A percentile compares a stretch with the other conserved stretches of the same genome.
phyloP scores from a whole-genome alignment of 2,888 invertebrate species.

The Steinernema carpocapsae region DNA sequence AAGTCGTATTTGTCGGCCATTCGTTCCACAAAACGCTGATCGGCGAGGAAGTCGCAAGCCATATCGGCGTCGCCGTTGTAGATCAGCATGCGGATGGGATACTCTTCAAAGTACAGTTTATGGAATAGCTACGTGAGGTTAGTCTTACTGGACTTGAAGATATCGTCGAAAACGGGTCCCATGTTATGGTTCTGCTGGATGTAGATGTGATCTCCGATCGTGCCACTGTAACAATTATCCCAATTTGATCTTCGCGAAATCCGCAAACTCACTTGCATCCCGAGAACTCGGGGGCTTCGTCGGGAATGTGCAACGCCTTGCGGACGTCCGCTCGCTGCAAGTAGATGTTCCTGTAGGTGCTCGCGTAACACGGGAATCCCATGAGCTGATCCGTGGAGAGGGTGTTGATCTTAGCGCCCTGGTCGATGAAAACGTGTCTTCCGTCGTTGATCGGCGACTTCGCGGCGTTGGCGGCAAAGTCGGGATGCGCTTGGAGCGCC shows the following conservation, averaged over 20 bases:
- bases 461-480: not conserved
- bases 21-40: slow-evolving; percentile 55
- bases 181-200: slow-evolving; percentile 29
- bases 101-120: slow-evolving; percentile 34
- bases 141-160: slow-evolving; percentile 35
- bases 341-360: slow-evolving; percentile 39
- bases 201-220: slow-evolving; percentile 37
- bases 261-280: slow-evolving; percentile 46
- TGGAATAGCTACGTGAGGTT: not conserved
- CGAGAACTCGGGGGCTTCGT: slow-evolving; percentile 17
- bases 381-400: slow-evolving; percentile 53
- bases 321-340: slow-evolving; percentile 51
- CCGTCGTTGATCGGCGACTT: slow-evolving; percentile 18
- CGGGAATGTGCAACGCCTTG: slow-evolving; percentile 52
- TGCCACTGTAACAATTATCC: slow-evolving; percentile 4
- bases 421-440: slow-evolving; percentile 10
- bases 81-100: slow-evolving; percentile 46
- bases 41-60: slow-evolving; percentile 48
- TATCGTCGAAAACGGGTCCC: slow-evolving; percentile 34
- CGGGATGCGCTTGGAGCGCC: slow-evolving; percentile 11
- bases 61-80: slow-evolving; percentile 58
- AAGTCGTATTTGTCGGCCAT: slow-evolving; percentile 41
- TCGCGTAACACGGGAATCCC: slow-evolving; percentile 54
- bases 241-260: not conserved
- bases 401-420: slow-evolving; percentile 50